Conservation (phyloP, 2,113 vertebrate species). For the Calidris pygmaea region DNA sequence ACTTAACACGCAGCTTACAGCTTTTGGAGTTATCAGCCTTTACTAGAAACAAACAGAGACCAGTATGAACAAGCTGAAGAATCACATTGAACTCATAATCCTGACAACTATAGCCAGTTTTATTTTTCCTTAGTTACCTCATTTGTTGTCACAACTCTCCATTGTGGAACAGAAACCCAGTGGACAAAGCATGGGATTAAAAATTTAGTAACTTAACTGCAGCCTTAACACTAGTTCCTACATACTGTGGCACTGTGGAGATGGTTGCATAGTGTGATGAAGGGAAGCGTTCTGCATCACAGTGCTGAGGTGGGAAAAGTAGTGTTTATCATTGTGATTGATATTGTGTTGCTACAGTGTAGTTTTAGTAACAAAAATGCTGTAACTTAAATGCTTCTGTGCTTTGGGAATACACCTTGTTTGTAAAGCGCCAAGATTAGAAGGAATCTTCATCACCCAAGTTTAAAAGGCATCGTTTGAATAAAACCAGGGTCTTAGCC, state of each 20-base stretch:
- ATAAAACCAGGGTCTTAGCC: background rate
- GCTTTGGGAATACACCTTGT: background rate
- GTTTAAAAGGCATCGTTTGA: background rate
- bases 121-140: background rate
- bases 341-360: background rate
- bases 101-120: background rate
- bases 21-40: background rate
- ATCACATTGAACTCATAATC: background rate
- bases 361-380: background rate
- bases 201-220: background rate
- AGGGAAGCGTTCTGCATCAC: background rate
- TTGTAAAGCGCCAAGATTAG: background rate
- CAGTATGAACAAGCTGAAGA: background rate
- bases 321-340: background rate
- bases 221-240: background rate
- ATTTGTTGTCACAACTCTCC: background rate
- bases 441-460: background rate
- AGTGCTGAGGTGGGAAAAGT: background rate
- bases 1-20: background rate
- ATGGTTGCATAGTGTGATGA: background rate
- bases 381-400: background rate
- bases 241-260: background rate
- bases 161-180: background rate
- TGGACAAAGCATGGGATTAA: background rate
- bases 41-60: background rate